Base-by-base conservation (phyloP, 2,888 invertebrate genomes). In the Harmothoe impar region DNA sequence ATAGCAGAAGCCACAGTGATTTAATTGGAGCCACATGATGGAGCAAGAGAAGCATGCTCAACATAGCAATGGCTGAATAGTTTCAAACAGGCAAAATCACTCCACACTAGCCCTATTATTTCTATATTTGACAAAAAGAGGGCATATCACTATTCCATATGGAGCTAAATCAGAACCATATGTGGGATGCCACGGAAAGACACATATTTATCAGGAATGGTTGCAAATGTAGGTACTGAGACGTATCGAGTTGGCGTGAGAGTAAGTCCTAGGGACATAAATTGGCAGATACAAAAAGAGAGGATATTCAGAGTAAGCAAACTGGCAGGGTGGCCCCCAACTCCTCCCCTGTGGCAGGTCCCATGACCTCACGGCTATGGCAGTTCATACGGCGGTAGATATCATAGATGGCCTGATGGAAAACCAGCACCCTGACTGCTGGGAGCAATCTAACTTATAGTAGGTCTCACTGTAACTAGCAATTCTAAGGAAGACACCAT, bases 331-430 rank as follows among this genome's bases (percentile, higher is more conserved):
- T 43, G 43, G 43, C 43, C 43, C 15, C 62, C 62, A 62, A 15
- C 62, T 5, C 62, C 62, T 15, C 23, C n/a, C 62, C 43, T 43
- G 43, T 43, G 43, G 43, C 43, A 43, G 43, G 43, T 3, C 43
- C 3, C 43, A 43, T 62, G 62, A 62, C 62, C 62, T 62, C 7
- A 62, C 12, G 62, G n/a, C n/a, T 3, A 20, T n/a, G 20, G n/a
- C 62, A 62, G 62, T n/a, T 62, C 62, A 62, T 62, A 62, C 62
- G 3, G 62, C 20, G 62, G 43, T 43, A 62, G 62, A 62, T 62
- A 62, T 62, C n/a, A 62, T n/a, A n/a, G 62, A 62, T 62, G n/a
- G 62, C 62, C 62, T 62, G 62, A 62, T 62, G n/a, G 62, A 20
- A 62, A n/a, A n/a, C 62, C n/a, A 62, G 62, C 62, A 62, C 62